Evolutionary conservation across 2,113 vertebrate species (phyloP).

Genomic region (Synchiropus splendidus): DNA sequence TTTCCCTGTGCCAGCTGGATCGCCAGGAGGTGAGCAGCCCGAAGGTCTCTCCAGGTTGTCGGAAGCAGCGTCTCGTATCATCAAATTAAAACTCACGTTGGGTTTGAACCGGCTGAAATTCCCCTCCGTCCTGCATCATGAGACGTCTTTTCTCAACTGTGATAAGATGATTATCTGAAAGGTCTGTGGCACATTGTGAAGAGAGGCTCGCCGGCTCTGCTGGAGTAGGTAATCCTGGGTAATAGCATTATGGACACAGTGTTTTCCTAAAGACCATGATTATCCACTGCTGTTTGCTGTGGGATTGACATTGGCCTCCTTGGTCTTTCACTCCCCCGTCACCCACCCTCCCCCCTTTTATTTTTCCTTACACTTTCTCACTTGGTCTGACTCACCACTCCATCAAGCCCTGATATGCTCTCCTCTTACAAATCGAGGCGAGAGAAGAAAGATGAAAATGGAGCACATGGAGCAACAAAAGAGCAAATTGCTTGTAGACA

Average conservation of each 20-base stretch:
- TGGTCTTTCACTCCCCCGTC: constrained; percentile 38
- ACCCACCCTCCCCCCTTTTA: constrained; percentile 27
- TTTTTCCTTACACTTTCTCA: constrained; percentile 35
- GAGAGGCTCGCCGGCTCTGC: constrained; percentile 59
- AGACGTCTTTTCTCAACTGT: constrained; percentile 65
- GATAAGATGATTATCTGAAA: constrained; percentile 70
- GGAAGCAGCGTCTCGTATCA: too few species aligned
- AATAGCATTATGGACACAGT: constrained; percentile 70
- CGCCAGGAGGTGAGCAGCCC: too few species aligned
- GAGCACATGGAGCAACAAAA: constrained; percentile 52
- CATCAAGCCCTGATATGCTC: constrained; percentile 47
- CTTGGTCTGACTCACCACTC: constrained; percentile 51
- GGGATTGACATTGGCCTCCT: constrained; percentile 64
- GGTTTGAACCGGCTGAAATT: constrained; percentile 15
- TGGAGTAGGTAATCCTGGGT: constrained; percentile 67
- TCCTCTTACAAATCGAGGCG: constrained; percentile 34
- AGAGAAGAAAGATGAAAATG: constrained; percentile 57
- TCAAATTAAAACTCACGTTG: too few species aligned
- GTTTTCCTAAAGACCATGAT: constrained; percentile 68
- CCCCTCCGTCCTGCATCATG: constrained; percentile 43
- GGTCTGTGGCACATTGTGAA: constrained; percentile 62
- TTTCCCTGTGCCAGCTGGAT: too few species aligned
- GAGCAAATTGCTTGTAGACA: constrained; percentile 59
- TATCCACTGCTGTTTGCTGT: constrained; percentile 61
- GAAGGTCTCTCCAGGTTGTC: too few species aligned